These are phyloP conservation scores for Megathymus violae DNA, from an alignment of 1,140 invertebrate genomes.

Conservation along the genomic window DNA sequence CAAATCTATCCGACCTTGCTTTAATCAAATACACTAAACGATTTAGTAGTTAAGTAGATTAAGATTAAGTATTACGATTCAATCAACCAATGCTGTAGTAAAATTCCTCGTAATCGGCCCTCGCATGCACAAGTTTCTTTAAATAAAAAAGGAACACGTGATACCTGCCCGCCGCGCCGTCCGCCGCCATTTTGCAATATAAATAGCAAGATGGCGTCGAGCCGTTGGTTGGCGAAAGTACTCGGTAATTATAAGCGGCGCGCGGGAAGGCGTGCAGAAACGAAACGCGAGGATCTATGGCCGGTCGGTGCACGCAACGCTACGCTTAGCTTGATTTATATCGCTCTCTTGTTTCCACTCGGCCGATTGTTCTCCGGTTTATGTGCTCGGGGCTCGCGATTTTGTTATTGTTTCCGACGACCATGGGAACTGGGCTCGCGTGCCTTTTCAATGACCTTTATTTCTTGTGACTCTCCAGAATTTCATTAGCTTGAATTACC, in stretches of 20 bases:
- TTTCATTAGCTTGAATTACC: slow-evolving; percentile 41
- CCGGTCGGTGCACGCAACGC: slow-evolving; percentile 75
- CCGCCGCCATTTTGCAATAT: slow-evolving; percentile 79
- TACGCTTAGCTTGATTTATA: slow-evolving; percentile 81
- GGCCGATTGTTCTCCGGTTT: slow-evolving; percentile 77
- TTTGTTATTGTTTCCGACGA: slow-evolving; percentile 76
- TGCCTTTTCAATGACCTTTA: slow-evolving; percentile 61
- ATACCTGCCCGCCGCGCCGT: slow-evolving; percentile 53
- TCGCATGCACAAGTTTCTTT: slow-evolving; percentile 40
- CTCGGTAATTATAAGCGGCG: slow-evolving; percentile 77
- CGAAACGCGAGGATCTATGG: slow-evolving; percentile 78
- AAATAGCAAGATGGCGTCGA: slow-evolving; percentile 81
- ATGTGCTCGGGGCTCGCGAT: slow-evolving; percentile 64
- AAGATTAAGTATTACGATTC: too few species aligned
- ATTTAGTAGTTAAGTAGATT: background rate
- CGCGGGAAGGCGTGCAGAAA: slow-evolving; percentile 71
- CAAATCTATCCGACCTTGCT: slow-evolving; percentile 43
- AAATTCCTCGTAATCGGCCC: slow-evolving; percentile 5
- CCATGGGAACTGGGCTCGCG: slow-evolving; percentile 67
- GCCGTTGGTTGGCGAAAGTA: slow-evolving; percentile 79
- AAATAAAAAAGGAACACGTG: slow-evolving; percentile 75
- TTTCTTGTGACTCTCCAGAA: slow-evolving; percentile 50
- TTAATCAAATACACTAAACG: slow-evolving; percentile 23
- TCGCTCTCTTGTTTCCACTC: slow-evolving; percentile 77
- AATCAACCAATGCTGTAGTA: too few species aligned